Conservation (phyloP, 2,113 vertebrate genomes). For the Leptodactylus fuscus region DNA sequence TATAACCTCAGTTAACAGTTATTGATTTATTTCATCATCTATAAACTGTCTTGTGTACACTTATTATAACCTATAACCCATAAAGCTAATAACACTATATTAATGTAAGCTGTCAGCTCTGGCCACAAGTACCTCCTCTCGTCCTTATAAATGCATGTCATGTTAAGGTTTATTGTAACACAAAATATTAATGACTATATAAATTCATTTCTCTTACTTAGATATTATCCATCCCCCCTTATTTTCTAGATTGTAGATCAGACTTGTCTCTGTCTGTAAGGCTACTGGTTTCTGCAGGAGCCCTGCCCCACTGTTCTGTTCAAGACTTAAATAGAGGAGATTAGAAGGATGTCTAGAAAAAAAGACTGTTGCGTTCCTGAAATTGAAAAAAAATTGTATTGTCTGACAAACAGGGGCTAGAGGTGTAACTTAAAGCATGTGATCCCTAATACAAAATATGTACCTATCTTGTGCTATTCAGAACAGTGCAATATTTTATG, state of each 20-base stretch:
- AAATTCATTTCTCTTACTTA: no score
- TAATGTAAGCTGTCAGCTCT: neutral
- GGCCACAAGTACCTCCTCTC: neutral
- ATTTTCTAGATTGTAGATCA: neutral
- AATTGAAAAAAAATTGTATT: no score
- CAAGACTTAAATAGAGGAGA: no score
- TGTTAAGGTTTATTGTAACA: no score
- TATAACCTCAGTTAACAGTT: neutral
- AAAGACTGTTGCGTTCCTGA: no score
- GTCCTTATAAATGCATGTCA: neutral
- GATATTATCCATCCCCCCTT: neutral
- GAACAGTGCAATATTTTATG: no score
- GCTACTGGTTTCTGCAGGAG: neutral
- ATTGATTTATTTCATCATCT: conserved; percentile 21
- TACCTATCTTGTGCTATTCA: no score
- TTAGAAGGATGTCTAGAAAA: no score
- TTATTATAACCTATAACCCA: conserved; percentile 1
- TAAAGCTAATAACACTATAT: neutral
- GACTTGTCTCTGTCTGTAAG: neutral
- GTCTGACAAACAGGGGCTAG: no score
- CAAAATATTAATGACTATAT: no score
- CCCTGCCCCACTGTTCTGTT: neutral
- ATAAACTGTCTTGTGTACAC: neutral
- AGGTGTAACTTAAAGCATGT: no score
- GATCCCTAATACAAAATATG: no score